Base-by-base conservation (phyloP, 2,888 invertebrate species). In the Aleiodes testaceus region DNA sequence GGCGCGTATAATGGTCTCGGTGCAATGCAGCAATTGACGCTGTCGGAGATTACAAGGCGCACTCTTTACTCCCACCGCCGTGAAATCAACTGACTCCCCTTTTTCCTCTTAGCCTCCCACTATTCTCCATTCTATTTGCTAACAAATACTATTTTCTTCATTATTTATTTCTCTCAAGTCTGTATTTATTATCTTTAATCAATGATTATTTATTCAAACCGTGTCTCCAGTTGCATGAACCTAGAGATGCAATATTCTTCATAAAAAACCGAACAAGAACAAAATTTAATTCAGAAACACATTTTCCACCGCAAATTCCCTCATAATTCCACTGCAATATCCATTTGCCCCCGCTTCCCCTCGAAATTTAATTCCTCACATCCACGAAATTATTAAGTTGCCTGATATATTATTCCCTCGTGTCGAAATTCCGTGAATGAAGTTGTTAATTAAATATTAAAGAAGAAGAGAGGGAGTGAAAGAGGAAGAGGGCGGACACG, bases 1-100 rank as follows among this genome's bases (percentile, higher is more conserved):
- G 49, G 66, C 66, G 63, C 67, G 22, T 50, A 59, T 72, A 72
- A 74, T 70, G 70, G 66, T 53, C 44, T 67, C 50, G 53, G 70
- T 61, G 66, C 67, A 72, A 72, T 74, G 65, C 66, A 42, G 66
- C 72, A 72, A 74, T 74, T 74, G 74, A 49, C 70, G 72, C 72
- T 44, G 52, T 42, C 12, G 36, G 36, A 72, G 70, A 74, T 74
- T 72, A 72, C 71, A 72, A 69, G 70, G 69, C 69, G 53, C 65
- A 50, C 26, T 50, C 30, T 55, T 65, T 63, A 61, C 50, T 36
- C 50, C 36, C 55, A 65, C 63, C 42, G 52, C 70, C 63, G 55
- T 65, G 71, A 74, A 74, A 74, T 69, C 67, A 53, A 61, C 52
- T 53, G 12, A 50, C 63, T 66, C 61, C 36, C 42, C 63, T 45